Base-by-base conservation (phyloP, 2,888 invertebrate species). In the Drosophila kuntzei region DNA sequence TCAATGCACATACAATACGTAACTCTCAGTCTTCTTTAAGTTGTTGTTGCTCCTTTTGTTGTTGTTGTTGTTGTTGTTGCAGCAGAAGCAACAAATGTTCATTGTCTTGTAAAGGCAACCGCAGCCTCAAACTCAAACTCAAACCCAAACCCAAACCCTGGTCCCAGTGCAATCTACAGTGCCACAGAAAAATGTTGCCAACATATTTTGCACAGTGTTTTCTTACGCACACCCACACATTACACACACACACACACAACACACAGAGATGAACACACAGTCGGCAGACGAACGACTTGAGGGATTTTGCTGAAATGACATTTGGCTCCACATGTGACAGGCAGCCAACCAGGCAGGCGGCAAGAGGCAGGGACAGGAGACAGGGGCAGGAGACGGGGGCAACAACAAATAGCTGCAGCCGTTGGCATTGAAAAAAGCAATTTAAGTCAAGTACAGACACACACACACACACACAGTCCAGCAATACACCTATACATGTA, bases 301-400 rank as follows among this genome's bases (percentile, higher is more conserved):
- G 91, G 91, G 91, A 91, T 84, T 91, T 86, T 88, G 79, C 83
- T 86, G 87, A 91, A 91, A 91, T 91, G 90, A 91, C 91, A 91
- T 90, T 89, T 91, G 90, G 89, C 87, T 89, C 90, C 79, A 84
- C 79, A 89, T 90, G 89, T 85, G 83, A 73, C 79, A 85, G 72
- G 85, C 77, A 79, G 71, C 67, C 61, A 70, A 47, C 62, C 59
- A 50, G 55, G 37, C 51, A 58, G 51, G 47, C n/a, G 25, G 16
- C 37, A 49, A 5, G 25, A 2, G 25, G 11, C 32, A 6, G 34
- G 34, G 49, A 62, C 36, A 46, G 57, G 34, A 53, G 51, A 37
- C 32, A 34, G 12, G 12, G 22, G 22, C 22, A 22, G 22, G 22
- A 4, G 25, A 49, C 68, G 58, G 25, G 63, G 71, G 58, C 55